Conservation (phyloP, 2,888 invertebrate species). For the Agrotis puta region DNA sequence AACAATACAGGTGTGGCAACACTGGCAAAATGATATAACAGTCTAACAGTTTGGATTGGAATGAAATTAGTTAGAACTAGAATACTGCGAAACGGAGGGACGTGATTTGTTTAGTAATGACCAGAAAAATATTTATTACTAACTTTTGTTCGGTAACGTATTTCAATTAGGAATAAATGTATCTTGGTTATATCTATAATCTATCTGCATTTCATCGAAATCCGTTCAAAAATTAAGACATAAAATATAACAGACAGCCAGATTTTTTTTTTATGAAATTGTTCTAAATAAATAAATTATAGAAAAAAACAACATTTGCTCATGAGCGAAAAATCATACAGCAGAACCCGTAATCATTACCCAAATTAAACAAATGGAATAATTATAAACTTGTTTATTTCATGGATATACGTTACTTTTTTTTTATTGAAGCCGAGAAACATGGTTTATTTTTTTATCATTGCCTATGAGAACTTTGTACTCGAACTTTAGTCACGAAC, state of each 20-base stretch:
- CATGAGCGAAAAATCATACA: not conserved
- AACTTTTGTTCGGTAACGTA: not conserved
- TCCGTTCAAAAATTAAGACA: not conserved
- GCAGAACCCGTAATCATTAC: not conserved
- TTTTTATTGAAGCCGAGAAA: not conserved
- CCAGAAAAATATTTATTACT: slow-evolving; percentile 1
- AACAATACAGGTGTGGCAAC: slow-evolving; percentile 45
- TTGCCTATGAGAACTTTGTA: not conserved
- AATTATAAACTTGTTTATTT: slow-evolving; percentile 9
- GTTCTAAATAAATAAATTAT: not conserved
- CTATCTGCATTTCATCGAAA: not conserved
- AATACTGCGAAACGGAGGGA: slow-evolving; percentile 16
- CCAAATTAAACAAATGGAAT: slow-evolving; percentile 6
- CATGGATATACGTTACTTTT: too few relatives aligned
- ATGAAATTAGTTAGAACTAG: slow-evolving; percentile 23
- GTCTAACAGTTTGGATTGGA: slow-evolving; percentile 16
- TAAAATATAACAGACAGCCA: not conserved
- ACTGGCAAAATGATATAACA: slow-evolving; percentile 29
- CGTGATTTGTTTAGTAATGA: slow-evolving; percentile 19
- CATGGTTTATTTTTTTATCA: not conserved
- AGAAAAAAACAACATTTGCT: not conserved
- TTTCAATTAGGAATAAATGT: too few relatives aligned
- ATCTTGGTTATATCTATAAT: not conserved
- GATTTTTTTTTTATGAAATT: not conserved
- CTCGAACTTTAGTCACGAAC: slow-evolving; percentile 29